Evolutionary conservation across 2,113 vertebrate genomes (phyloP).

Genomic region (Piaya cayana): DNA sequence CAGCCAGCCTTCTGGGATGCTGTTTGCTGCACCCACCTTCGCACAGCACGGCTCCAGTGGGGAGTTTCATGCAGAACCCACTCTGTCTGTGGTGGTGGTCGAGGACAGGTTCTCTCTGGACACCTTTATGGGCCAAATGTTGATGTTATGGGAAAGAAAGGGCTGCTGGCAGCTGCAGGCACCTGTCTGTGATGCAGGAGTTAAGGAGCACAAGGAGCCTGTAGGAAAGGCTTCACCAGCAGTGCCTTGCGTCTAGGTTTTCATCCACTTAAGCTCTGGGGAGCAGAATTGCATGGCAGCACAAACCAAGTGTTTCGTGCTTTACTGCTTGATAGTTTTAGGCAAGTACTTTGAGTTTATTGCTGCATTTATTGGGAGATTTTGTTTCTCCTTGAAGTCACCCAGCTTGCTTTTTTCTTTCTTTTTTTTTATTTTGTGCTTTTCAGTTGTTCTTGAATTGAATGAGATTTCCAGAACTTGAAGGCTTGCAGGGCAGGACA

Average conservation of each 20-base stretch:
- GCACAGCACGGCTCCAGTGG: accelerated
- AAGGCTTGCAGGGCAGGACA: background rate
- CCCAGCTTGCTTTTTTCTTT: background rate
- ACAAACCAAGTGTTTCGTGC: accelerated
- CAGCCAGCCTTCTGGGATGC: background rate
- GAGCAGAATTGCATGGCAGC: background rate
- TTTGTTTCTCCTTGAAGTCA: constrained; percentile 26
- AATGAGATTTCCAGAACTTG: background rate
- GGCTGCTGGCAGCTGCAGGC: too few relatives aligned
- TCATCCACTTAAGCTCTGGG: accelerated
- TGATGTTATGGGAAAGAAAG: background rate
- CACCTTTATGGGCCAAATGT: accelerated
- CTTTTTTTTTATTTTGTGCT: background rate
- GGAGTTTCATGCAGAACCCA: accelerated
- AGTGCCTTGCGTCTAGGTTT: accelerated
- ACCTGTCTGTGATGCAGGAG: background rate
- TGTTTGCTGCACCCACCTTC: accelerated
- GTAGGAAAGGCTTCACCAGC: background rate
- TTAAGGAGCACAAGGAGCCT: background rate
- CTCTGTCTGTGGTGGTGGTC: accelerated
- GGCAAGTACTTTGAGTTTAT: background rate
- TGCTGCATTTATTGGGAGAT: background rate
- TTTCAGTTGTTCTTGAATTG: background rate
- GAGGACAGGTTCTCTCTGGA: background rate
- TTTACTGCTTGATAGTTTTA: background rate